phyloP scores from a whole-genome alignment of 2,797 vertebrate genomes.

The Discoglossus pictus region DNA sequence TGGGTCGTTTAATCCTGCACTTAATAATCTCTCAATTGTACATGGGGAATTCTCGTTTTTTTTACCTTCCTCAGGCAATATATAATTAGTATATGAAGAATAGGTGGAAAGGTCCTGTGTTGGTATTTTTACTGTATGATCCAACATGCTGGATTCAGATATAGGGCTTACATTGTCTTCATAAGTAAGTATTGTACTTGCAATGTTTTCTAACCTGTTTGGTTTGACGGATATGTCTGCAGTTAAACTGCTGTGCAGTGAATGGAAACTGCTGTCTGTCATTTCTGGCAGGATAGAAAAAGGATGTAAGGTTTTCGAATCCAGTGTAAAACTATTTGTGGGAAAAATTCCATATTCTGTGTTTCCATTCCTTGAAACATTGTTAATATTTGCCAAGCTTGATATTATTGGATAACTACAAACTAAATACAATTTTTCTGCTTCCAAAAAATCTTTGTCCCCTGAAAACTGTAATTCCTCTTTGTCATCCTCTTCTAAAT shows the following conservation, averaged over 20 bases:
- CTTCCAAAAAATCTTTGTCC: conserved; percentile 43
- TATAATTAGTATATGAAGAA: neutral
- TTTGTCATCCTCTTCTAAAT: conserved; percentile 20
- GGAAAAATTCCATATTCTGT: conserved; percentile 22
- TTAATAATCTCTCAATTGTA: conserved; percentile 17
- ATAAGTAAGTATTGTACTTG: conserved; percentile 14
- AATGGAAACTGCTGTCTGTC: conserved; percentile 35
- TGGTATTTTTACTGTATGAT: neutral
- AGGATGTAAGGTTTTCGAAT: conserved; percentile 37
- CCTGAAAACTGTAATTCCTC: conserved; percentile 42
- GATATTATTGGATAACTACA: conserved; percentile 27
- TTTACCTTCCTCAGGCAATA: neutral
- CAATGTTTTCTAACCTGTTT: conserved; percentile 4
- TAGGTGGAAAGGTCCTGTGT: neutral
- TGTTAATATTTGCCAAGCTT: conserved; percentile 39
- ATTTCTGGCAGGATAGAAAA: conserved; percentile 48
- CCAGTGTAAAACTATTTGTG: conserved; percentile 34
- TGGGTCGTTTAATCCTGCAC: conserved; percentile 23
- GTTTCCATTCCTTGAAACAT: conserved; percentile 22
- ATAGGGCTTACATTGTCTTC: neutral
- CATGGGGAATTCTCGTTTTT: conserved; percentile 20
- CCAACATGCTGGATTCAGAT: neutral
- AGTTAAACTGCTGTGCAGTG: conserved; percentile 36
- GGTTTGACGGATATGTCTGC: conserved; percentile 16
- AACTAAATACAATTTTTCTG: conserved; percentile 50